phyloP scores from a whole-genome alignment of 2,888 invertebrate species.

The Rhamphomyia laevipes region DNA sequence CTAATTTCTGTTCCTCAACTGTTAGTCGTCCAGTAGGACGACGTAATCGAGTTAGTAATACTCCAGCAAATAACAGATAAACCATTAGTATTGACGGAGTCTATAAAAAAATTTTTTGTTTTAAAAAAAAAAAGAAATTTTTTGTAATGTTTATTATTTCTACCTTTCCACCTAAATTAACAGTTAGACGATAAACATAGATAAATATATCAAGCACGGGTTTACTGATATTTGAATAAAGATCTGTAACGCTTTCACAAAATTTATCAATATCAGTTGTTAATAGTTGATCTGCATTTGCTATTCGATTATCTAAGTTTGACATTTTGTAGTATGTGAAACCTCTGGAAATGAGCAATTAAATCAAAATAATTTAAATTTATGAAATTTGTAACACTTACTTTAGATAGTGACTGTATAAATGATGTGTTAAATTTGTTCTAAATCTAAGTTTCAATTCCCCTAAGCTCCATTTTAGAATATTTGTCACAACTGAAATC shows the following conservation, averaged over 20 bases:
- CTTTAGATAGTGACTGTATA: constrained; percentile 88
- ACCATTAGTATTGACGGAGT: constrained; percentile 81
- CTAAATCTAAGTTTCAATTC: constrained; percentile 85
- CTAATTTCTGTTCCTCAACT: constrained; percentile 89
- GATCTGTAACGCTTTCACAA: constrained; percentile 87
- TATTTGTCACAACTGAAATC: constrained; percentile 88
- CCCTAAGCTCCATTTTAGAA: constrained; percentile 88
- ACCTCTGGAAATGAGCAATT: constrained; percentile 44
- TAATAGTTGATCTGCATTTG: constrained; percentile 90
- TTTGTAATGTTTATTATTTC: constrained; percentile 1
- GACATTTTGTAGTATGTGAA: constrained; percentile 96
- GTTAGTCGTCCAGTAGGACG: constrained; percentile 81
- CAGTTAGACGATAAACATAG: constrained; percentile 81
- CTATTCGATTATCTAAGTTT: constrained; percentile 87
- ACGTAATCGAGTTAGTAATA: constrained; percentile 73
- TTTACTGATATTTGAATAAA: constrained; percentile 95
- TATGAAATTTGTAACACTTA: constrained; percentile 40
- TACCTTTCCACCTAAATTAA: constrained; percentile 71
- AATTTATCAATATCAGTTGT: constrained; percentile 97
- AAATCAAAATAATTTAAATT: constrained; percentile 2
- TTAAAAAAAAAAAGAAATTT: background rate
- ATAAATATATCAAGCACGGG: constrained; percentile 89
- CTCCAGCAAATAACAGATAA: constrained; percentile 79
- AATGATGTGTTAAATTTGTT: constrained; percentile 72
- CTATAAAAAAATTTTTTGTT: constrained; percentile 35